Percentiles rank a stretch among this genome's conserved stretches.
Conservation (phyloP, 2,888 invertebrate species). For the Cyrtodaria siliqua region DNA sequence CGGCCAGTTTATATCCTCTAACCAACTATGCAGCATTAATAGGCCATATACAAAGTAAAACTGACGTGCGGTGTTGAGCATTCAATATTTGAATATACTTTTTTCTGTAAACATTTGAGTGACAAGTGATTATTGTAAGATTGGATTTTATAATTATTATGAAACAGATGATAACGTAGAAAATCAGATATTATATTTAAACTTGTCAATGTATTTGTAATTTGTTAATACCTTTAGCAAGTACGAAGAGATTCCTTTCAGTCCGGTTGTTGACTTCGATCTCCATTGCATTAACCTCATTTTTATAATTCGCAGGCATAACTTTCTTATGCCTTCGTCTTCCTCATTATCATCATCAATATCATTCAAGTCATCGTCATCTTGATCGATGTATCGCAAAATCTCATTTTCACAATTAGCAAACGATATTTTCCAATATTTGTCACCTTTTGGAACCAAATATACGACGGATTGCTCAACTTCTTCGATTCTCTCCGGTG, state of each 20-base stretch:
- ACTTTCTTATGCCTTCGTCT: conserved; percentile 8
- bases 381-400: conserved; percentile 10
- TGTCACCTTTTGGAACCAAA: conserved; percentile 32
- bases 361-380: background rate
- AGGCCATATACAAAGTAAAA: too few relatives aligned
- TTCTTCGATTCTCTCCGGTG: background rate
- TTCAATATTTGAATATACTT: too few relatives aligned
- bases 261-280: conserved; percentile 6
- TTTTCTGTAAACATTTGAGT: too few relatives aligned
- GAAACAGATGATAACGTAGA: too few relatives aligned
- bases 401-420: conserved; percentile 17
- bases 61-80: too few relatives aligned
- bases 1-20: too few relatives aligned
- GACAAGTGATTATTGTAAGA: too few relatives aligned
- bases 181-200: too few relatives aligned
- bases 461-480: conserved; percentile 1
- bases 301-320: conserved; percentile 8
- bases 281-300: conserved; percentile 14
- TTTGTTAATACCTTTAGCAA: conserved; percentile 10
- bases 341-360: background rate
- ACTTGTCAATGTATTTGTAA: too few relatives aligned
- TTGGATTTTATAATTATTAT: too few relatives aligned
- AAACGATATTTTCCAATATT: conserved; percentile 32
- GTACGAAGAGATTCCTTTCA: conserved; percentile 15
- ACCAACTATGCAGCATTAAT: too few relatives aligned